Percentiles rank a stretch among this genome's conserved stretches.
Conservation (phyloP, 2,888 invertebrate species). For the Mesorhabditis belari region DNA sequence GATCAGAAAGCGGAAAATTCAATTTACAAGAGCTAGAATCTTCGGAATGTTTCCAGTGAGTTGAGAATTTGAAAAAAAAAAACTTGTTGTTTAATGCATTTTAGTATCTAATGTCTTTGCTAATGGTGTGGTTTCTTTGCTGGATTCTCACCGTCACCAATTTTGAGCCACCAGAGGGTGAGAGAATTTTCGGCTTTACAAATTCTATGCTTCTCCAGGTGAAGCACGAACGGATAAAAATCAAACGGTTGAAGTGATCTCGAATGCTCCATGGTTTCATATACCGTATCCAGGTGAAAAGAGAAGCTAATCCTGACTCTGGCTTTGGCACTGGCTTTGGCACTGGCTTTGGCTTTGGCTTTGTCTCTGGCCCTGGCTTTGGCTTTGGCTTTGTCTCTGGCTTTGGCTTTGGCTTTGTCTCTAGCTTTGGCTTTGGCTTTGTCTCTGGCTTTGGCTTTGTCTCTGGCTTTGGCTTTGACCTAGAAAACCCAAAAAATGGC, state of each 20-base stretch:
- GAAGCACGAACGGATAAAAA: conserved; percentile 39
- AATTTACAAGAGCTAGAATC: conserved; percentile 13
- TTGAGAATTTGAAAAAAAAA: neutral
- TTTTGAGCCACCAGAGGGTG: conserved; percentile 18
- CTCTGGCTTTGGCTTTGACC: no score
- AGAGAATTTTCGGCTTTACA: neutral
- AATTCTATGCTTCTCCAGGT: conserved; percentile 3
- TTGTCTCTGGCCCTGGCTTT: no score
- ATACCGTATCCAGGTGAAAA: conserved; percentile 36
- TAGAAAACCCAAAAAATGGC: no score
- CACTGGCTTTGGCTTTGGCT: no score
- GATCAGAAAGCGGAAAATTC: conserved; percentile 11
- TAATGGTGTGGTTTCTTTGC: conserved; percentile 36
- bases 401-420: no score
- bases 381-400: no score
- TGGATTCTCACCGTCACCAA: conserved; percentile 28
- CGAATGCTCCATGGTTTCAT: conserved; percentile 39
- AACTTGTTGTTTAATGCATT: conserved; percentile 1
- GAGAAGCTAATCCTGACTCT: no score
- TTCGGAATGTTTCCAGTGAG: conserved; percentile 44
- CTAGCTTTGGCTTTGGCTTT: no score
- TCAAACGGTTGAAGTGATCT: conserved; percentile 23
- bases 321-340: no score
- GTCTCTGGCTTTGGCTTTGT: no score
- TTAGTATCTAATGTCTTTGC: conserved; percentile 38